Evolutionary conservation across 2,113 vertebrate species (phyloP), one percentile per base, ranked within the genome.

Genomic region (Halichoerus grypus): DNA sequence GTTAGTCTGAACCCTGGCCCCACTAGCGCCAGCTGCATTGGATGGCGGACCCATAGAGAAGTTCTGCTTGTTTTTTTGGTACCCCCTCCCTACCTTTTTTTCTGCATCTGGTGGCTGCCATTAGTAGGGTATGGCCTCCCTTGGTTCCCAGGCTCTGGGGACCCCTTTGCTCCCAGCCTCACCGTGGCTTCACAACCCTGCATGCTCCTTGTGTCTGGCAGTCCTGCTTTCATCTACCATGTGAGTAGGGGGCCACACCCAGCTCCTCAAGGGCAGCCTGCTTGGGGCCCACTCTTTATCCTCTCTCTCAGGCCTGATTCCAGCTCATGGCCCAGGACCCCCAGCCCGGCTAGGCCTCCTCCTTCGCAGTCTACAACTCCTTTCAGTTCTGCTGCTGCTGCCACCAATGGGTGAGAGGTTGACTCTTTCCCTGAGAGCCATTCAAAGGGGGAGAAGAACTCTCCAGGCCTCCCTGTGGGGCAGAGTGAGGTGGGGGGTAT

Each of bases 141-240:
- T 33, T 49, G n/a, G 24, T 82, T n/a, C 39, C 42, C 49, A 77
- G n/a, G 59, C 63, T 11, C 63, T 33, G 24, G 94, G 76, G 21
- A 42, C 93, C 2, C 93, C 94, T 80, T 97, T 94, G 92, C 94
- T 96, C 5, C 36, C 36, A 53, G 19, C 57, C 87, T 15, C 22
- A 0, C 39, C 1, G 21, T 85, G 42, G 51, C 33, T 80, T 42
- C 16, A 63, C 59, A 39, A 39, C 28, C 16, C 3, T 69, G n/a
- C 19, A n/a, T 81, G 12, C 28, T 69, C 5, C 61, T 79, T 88
- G 84, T 76, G 63, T 57, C 80, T 55, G 28, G 65, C 61, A 76
- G 2, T 31, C 53, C 86, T 51, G 61, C 49, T 36, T 0, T 2
- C 36, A 69, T 24, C 49, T 22, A 67, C 26, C 5, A 0, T 80